Base-by-base conservation (phyloP, 2,113 vertebrate genomes). In the Coryphaenoides rupestris region DNA sequence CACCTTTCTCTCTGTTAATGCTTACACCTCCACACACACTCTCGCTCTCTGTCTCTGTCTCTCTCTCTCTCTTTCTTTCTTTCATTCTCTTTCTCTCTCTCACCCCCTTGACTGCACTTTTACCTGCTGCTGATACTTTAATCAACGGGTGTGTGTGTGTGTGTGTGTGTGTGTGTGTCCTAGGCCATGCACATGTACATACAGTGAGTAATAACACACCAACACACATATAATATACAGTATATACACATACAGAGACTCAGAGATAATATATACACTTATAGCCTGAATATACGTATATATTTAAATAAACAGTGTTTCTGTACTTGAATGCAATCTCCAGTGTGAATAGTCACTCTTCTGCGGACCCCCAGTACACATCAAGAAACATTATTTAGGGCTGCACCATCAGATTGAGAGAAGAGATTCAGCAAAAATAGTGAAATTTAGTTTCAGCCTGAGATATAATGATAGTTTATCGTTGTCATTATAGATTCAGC, bases 1-100 rank as follows among this genome's bases (percentile, higher is more conserved):
- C 92, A 94, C 94, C 92, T 95, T 95, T 91, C 87, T 82, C 80
- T 80, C 79, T 77, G 85, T 78, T 70, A 67, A 79, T 83, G 84
- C 81, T 80, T 79, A 68, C 73, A 82, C 78, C 75, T 75, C 90
- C 75, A 73, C 33, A 40, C 33, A 12, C 33, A 2, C 13, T 40
- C 33, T 40, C 33, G 9, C 78, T 79, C 75, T 85, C 78, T 70
- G 81, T 61, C 86, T 84, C 88, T 84, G 81, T 83, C 81, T 78
- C 79, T 75, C 65, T 62, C 15, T 23, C 47, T 62, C 23, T n/a
- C 22, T 62, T 12, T 9, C 33, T 2, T 12, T 40, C 33, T 33
- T 78, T 78, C 83, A 80, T 81, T 81, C 79, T 78, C 81, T 72
- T 65, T 58, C 21, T 23, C 47, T 62, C 23, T 23, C 47, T 62